These are phyloP conservation scores for Phymatocera aterrima DNA, from an alignment of 2,888 invertebrate species.

Conservation along the genomic window DNA sequence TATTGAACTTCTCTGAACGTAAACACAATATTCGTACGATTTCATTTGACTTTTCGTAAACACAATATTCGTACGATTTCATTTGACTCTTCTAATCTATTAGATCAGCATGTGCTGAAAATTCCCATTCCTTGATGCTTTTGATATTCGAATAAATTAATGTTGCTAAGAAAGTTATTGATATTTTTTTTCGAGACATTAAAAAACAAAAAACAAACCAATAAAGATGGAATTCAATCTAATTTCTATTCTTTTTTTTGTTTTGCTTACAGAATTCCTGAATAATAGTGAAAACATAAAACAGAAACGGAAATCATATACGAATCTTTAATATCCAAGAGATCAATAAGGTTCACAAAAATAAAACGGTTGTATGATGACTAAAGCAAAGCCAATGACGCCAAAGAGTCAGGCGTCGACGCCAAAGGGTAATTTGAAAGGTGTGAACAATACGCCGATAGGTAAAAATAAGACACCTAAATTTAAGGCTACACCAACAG, in stretches of 20 bases:
- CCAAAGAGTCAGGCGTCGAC: constrained; percentile 37
- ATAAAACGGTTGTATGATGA: not conserved
- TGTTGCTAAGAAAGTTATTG: not conserved
- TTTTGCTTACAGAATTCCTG: not conserved
- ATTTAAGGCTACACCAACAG: constrained; percentile 58
- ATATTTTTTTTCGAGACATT: too few species aligned
- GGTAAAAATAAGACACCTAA: constrained; percentile 59
- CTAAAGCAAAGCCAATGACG: constrained; percentile 39
- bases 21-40: not conserved
- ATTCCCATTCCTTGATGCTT: too few species aligned
- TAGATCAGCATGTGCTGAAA: too few species aligned
- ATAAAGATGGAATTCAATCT: not conserved
- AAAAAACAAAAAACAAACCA: not conserved
- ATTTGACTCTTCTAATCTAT: not conserved
- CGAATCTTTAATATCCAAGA: not conserved
- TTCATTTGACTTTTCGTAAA: not conserved
- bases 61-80: not conserved
- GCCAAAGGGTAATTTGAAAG: constrained; percentile 45
- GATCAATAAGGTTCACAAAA: too few species aligned
- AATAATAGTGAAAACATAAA: too few species aligned
- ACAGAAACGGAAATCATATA: not conserved
- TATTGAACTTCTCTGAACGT: not conserved
- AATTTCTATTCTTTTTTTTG: too few species aligned
- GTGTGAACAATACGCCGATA: constrained; percentile 55
- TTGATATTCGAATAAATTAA: too few species aligned